Evolutionary conservation across 2,797 vertebrate genomes (phyloP).

Genomic region (Thaleichthys pacificus): DNA sequence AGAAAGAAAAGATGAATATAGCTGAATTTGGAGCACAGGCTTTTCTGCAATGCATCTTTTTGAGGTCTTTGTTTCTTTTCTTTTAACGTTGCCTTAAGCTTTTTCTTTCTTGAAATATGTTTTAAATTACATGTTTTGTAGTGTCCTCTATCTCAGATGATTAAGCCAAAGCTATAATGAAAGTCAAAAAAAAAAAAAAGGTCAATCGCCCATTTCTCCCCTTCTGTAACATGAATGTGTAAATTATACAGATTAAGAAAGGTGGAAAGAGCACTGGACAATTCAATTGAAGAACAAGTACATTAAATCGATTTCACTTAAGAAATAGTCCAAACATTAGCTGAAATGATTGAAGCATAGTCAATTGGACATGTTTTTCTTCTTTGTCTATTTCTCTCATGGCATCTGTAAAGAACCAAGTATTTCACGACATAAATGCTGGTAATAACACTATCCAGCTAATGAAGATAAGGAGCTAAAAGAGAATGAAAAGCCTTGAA

Average conservation of each 20-base stretch:
- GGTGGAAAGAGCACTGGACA: constrained; percentile 19
- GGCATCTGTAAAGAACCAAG: too few relatives aligned
- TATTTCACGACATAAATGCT: too few relatives aligned
- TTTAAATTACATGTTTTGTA: constrained; percentile 62
- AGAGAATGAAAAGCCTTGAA: too few relatives aligned
- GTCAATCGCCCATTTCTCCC: constrained; percentile 48
- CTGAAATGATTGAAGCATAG: too few relatives aligned
- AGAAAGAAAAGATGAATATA: constrained; percentile 45
- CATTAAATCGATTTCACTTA: too few relatives aligned
- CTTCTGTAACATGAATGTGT: constrained; percentile 63
- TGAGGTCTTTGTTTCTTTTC: constrained; percentile 42
- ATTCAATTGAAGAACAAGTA: too few relatives aligned
- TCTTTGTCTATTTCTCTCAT: too few relatives aligned
- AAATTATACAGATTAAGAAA: constrained; percentile 56
- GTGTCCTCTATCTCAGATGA: constrained; percentile 61
- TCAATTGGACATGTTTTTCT: too few relatives aligned
- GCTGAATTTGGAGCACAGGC: constrained; percentile 45
- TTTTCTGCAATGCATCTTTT: constrained; percentile 36
- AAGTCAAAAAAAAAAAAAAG: constrained; percentile 59
- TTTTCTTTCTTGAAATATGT: constrained; percentile 53
- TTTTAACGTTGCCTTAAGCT: constrained; percentile 53
- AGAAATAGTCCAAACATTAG: too few relatives aligned
- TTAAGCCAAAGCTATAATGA: constrained; percentile 63
- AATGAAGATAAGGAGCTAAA: too few relatives aligned
- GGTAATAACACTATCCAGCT: too few relatives aligned